Percentiles rank a stretch among this genome's conserved stretches.
Conservation (phyloP, 2,113 vertebrate species). For the Procavia capensis region DNA sequence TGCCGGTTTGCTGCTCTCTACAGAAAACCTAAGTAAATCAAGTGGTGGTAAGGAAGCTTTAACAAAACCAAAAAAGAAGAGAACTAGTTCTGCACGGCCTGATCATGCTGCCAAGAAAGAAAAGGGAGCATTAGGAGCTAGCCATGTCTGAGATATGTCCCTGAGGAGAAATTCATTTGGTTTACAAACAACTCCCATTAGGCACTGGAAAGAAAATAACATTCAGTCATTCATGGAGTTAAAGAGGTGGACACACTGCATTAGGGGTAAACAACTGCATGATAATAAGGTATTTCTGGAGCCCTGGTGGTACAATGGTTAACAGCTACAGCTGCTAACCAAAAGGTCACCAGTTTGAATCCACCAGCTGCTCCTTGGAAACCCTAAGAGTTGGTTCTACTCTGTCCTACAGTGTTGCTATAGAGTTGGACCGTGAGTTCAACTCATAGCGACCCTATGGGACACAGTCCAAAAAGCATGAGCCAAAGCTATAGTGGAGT, state of each 20-base stretch:
- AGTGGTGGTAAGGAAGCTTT: neutral
- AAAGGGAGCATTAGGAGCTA: neutral
- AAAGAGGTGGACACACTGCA: neutral
- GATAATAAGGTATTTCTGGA: neutral
- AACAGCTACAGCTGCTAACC: no score
- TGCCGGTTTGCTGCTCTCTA: conserved; percentile 11
- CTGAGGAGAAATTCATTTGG: neutral
- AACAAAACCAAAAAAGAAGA: neutral
- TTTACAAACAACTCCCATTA: neutral
- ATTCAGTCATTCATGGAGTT: neutral
- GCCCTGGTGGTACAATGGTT: no score
- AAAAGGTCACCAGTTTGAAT: no score
- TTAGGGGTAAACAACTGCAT: neutral
- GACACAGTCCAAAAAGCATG: no score
- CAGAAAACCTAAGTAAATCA: neutral
- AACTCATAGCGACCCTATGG: no score
- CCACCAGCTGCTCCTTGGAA: no score
- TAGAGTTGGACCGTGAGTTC: no score
- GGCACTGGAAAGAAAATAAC: conserved; percentile 12
- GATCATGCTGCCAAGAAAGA: neutral
- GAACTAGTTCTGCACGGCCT: neutral
- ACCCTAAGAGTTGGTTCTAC: no score
- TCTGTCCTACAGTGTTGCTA: no score
- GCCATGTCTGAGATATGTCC: neutral
- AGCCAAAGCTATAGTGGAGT: no score